Conservation (phyloP, 2,888 invertebrate genomes). For the Lypha dubia region DNA sequence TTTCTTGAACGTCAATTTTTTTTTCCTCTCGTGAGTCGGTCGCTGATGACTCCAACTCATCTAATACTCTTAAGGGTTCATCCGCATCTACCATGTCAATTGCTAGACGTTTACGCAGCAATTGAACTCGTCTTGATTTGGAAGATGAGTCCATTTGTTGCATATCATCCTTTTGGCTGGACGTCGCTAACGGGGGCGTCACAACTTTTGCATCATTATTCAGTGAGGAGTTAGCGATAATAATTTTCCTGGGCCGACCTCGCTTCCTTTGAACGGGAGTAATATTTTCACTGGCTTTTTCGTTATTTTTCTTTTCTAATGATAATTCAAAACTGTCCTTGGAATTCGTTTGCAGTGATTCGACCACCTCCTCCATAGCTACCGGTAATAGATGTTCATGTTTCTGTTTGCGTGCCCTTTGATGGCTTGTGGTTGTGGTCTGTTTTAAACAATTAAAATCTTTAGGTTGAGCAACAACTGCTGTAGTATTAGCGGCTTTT, state of each 20-base stretch:
- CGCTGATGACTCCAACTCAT: constrained; percentile 35
- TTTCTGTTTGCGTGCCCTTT: constrained; percentile 80
- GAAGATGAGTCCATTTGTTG: constrained; percentile 68
- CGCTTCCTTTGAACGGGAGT: constrained; percentile 77
- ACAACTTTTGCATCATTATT: constrained; percentile 24
- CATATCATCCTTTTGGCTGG: constrained; percentile 31
- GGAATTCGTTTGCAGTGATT: constrained; percentile 71
- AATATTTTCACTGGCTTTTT: constrained; percentile 44
- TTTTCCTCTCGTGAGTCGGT: constrained; percentile 35
- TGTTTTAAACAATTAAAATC: constrained; percentile 60
- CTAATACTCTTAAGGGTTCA: constrained; percentile 70
- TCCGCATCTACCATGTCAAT: constrained; percentile 81
- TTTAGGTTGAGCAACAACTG: constrained; percentile 34
- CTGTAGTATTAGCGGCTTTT: background rate
- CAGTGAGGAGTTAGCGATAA: background rate
- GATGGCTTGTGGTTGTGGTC: constrained; percentile 50
- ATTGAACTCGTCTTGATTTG: constrained; percentile 80
- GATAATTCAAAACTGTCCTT: constrained; percentile 77
- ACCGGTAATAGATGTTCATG: constrained; percentile 78
- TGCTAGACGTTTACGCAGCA: constrained; percentile 80
- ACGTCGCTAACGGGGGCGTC: constrained; percentile 1
- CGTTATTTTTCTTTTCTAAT: constrained; percentile 75
- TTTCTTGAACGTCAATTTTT: constrained; percentile 57
- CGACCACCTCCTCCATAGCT: constrained; percentile 77
- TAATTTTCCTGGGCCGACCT: constrained; percentile 83